phyloP scores from a whole-genome alignment of 2,888 invertebrate species.

The Allophyes oxyacanthae region DNA sequence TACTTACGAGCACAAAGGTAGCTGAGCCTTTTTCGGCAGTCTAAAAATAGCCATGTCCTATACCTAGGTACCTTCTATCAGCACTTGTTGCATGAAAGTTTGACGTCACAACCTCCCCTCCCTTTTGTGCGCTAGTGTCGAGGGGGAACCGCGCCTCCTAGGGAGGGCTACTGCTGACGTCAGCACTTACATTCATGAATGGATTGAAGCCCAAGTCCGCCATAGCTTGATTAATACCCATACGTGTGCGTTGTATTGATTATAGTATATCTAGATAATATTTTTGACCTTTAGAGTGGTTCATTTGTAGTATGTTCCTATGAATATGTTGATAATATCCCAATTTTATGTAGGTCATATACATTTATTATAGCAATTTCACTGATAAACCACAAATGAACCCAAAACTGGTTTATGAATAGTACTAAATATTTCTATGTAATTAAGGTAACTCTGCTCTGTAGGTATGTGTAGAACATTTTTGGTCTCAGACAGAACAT shows the following conservation, averaged over 20 bases:
- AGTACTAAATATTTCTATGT: too few species aligned
- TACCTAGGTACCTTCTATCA: slow-evolving; percentile 72
- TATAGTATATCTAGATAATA: slow-evolving; percentile 25
- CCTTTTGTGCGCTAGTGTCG: slow-evolving; percentile 62
- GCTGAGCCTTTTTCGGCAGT: slow-evolving; percentile 64
- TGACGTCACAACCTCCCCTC: slow-evolving; percentile 83
- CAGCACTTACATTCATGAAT: slow-evolving; percentile 84
- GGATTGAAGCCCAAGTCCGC: slow-evolving; percentile 76
- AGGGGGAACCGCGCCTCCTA: slow-evolving; percentile 75
- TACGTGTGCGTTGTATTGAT: slow-evolving; percentile 47
- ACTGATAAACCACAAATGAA: background rate
- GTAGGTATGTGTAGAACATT: background rate
- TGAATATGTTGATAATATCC: slow-evolving; percentile 5
- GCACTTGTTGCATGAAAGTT: slow-evolving; percentile 85
- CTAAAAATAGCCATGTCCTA: slow-evolving; percentile 80
- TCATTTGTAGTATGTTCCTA: slow-evolving; percentile 17
- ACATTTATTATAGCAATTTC: background rate
- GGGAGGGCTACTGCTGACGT: slow-evolving; percentile 79
- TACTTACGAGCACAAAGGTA: slow-evolving; percentile 35
- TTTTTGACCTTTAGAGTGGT: slow-evolving; percentile 30
- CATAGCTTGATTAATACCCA: slow-evolving; percentile 61
- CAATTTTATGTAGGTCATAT: slow-evolving; percentile 24
- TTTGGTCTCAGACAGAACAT: background rate
- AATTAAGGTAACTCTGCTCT: too few species aligned
- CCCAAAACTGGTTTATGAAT: too few species aligned